phyloP scores from a whole-genome alignment of 1,140 invertebrate species.

The Frieseomelitta varia region DNA sequence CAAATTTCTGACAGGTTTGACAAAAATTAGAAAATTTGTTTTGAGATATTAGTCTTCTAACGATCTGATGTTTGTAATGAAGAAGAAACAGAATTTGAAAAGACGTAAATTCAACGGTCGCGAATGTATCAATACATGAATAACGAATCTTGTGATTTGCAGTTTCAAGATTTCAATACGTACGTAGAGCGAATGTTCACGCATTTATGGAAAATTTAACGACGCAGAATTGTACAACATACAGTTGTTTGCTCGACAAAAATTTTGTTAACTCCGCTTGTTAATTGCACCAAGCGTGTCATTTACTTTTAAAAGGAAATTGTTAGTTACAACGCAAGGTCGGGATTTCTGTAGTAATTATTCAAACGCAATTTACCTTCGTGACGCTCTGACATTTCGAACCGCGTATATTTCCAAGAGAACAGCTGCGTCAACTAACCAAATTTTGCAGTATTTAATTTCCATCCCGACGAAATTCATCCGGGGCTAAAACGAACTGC shows the following conservation, averaged over 20 bases:
- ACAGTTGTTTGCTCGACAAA: no score
- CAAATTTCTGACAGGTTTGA: no score
- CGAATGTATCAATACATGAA: no score
- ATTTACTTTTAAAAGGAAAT: no score
- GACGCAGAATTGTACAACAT: no score
- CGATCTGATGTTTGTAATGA: no score
- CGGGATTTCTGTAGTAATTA: neutral
- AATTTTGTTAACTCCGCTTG: no score
- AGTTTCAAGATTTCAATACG: neutral
- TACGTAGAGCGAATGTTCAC: neutral
- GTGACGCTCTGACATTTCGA: neutral
- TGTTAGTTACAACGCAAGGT: neutral
- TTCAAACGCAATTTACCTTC: neutral
- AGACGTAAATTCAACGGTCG: no score
- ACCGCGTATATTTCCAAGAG: neutral
- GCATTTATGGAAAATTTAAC: neutral
- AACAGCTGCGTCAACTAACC: neutral
- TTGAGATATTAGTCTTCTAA: no score
- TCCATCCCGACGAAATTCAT: neutral
- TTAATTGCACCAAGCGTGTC: no score
- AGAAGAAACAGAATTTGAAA: no score
- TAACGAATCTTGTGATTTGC: neutral
- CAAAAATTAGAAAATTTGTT: no score
- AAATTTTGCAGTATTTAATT: neutral
- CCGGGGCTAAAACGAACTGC: neutral